Evolutionary conservation across 2,113 vertebrate species (phyloP), one percentile per base, ranked within the genome.

Genomic region (Lucifuga dentata): DNA sequence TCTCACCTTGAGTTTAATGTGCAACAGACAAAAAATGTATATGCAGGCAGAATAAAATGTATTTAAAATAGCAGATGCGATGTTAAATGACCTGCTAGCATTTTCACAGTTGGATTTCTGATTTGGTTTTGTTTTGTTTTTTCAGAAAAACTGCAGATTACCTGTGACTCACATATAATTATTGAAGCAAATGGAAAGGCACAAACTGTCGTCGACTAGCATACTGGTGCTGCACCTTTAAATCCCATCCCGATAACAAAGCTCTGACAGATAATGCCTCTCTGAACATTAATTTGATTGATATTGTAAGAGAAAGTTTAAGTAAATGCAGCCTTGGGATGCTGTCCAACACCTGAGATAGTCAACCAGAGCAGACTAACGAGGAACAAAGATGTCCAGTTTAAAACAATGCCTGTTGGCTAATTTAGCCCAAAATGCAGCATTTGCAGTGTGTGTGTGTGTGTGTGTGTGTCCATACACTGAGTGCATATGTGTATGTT

Each of bases 261-360:
- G 69, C 81, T 86, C 85, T 90, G 87, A 90, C 77, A 78, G 76
- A 87, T 86, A 85, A 76, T 83, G 68, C 59, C 61, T 82, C 83
- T 88, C 86, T 56, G 71, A 86, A 69, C 81, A 78, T 84, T 71
- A 62, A 71, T 90, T 90, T 72, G 81, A 77, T 74, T 77, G 74
- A 80, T 82, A 59, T 83, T 80, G 67, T 65, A 57, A 56, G 71
- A 70, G 60, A 64, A 67, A 78, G 68, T 78, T 78, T 76, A 62
- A 63, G 62, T 73, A 77, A 89, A 82, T 80, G 70, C 82, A 69
- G 75, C 43, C 39, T 57, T 65, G 78, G 82, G 82, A 87, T 57
- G 11, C 39, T 41, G 41, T 74, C 84, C 84, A 84, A 80, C 76
- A 75, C 62, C 53, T 36, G 69, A 66, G 68, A 75, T 84, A 24